phyloP scores from a whole-genome alignment of 2,797 vertebrate species.

The Muscicapa striata region DNA sequence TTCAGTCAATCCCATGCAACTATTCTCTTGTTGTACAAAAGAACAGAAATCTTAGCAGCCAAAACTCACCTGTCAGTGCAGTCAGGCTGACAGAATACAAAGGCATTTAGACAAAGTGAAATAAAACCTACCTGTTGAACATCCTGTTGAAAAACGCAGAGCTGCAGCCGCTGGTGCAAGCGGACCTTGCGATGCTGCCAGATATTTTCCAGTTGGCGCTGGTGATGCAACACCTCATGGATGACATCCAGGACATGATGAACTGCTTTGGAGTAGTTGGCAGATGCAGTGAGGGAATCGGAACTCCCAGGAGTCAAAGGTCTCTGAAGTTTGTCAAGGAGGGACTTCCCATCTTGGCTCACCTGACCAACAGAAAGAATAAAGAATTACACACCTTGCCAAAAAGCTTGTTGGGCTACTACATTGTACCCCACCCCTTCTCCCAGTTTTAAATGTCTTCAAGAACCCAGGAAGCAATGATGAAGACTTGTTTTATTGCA shows the following conservation, averaged over 20 bases:
- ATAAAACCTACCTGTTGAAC: constrained; percentile 88
- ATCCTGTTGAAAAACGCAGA: constrained; percentile 97
- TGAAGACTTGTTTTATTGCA: neutral
- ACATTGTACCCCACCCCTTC: neutral
- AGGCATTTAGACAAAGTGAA: neutral
- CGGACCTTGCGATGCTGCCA: constrained; percentile 99
- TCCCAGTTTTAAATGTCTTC: neutral
- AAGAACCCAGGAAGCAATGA: neutral
- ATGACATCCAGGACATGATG: constrained; percentile 95
- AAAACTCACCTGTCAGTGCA: neutral
- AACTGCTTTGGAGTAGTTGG: constrained; percentile 97
- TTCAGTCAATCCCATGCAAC: neutral
- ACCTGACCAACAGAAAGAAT: constrained; percentile 77
- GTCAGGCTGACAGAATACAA: neutral
- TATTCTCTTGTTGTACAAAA: neutral
- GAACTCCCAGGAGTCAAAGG: constrained; percentile 94
- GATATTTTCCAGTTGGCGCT: constrained; percentile 96
- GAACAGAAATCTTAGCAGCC: fast-evolving
- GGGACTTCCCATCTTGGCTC: constrained; percentile 96
- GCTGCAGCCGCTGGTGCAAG: constrained; percentile 94
- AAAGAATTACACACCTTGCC: neutral
- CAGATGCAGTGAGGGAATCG: constrained; percentile 92
- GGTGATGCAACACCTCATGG: constrained; percentile 96
- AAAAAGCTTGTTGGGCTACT: neutral
- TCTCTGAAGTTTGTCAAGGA: constrained; percentile 95